A percentile compares a stretch with the other conserved stretches of the same genome.
phyloP scores from a whole-genome alignment of 2,888 invertebrate species.

The Myopa tessellatipennis region DNA sequence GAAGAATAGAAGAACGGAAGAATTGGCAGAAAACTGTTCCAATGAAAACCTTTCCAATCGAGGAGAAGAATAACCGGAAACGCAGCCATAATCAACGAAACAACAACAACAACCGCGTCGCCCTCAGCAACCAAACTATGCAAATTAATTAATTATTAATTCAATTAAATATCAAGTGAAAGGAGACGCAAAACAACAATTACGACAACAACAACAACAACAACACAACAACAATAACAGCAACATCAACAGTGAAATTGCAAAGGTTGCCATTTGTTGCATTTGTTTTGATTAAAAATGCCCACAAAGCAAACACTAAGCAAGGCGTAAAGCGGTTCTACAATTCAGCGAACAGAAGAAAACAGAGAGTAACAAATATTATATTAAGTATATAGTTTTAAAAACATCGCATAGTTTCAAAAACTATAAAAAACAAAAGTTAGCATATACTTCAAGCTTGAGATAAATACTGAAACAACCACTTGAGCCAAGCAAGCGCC shows the following conservation, averaged over 20 bases:
- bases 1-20: background rate
- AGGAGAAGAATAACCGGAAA: constrained; percentile 20
- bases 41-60: constrained; percentile 7
- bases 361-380: constrained; percentile 31
- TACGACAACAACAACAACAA: constrained; percentile 17
- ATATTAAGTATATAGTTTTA: constrained; percentile 49
- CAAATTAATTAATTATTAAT: constrained; percentile 10
- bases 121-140: background rate
- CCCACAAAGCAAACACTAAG: constrained; percentile 15
- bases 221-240: constrained; percentile 8
- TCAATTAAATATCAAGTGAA: background rate
- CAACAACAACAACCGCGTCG: constrained; percentile 24
- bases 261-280: background rate
- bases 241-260: background rate
- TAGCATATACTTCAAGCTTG: background rate
- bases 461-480: background rate
- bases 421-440: constrained; percentile 7
- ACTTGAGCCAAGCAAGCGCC: constrained; percentile 16
- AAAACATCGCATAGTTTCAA: constrained; percentile 43
- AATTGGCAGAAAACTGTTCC: background rate
- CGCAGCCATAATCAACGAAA: constrained; percentile 28
- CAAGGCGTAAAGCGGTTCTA: constrained; percentile 24
- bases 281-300: constrained; percentile 4
- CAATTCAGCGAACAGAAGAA: constrained; percentile 39
- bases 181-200: background rate